A percentile compares a stretch with the other conserved stretches of the same genome.
phyloP scores from a whole-genome alignment of 2,888 invertebrate genomes.

The Eledona agricola region DNA sequence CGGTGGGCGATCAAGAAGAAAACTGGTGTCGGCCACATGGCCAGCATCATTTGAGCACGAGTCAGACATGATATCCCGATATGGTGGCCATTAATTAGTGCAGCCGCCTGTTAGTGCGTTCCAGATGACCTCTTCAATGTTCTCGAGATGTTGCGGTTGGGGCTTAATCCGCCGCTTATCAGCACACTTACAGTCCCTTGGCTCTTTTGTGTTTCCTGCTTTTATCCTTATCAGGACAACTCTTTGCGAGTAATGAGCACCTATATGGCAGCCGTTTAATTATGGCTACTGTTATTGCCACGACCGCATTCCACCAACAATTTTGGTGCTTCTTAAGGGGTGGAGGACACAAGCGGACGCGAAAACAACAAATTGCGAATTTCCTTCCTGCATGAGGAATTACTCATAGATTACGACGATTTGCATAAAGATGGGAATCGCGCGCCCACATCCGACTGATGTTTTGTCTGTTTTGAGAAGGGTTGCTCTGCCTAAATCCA shows the following conservation, averaged over 20 bases:
- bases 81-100: conserved; percentile 37
- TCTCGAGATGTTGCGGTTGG: conserved; percentile 24
- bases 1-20: conserved; percentile 6
- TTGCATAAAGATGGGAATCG: conserved; percentile 48
- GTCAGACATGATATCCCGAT: conserved; percentile 35
- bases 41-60: conserved; percentile 33
- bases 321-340: no score
- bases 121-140: conserved; percentile 39
- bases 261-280: conserved; percentile 30
- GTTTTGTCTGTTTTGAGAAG: conserved; percentile 36
- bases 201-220: conserved; percentile 30
- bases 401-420: conserved; percentile 34
- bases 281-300: conserved; percentile 30
- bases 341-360: conserved; percentile 1
- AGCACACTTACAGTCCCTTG: conserved; percentile 31
- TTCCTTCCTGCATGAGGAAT: conserved; percentile 20
- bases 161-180: conserved; percentile 35
- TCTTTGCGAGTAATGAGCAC: conserved; percentile 28
- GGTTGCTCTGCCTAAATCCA: conserved; percentile 28
- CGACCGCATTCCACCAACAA: no score
- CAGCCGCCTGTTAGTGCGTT: conserved; percentile 38
- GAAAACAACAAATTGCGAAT: conserved; percentile 24
- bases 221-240: conserved; percentile 28
- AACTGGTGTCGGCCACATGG: conserved; percentile 24
- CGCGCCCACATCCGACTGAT: conserved; percentile 36